Conservation (phyloP, 2,113 vertebrate genomes). For the Cebus imitator region DNA sequence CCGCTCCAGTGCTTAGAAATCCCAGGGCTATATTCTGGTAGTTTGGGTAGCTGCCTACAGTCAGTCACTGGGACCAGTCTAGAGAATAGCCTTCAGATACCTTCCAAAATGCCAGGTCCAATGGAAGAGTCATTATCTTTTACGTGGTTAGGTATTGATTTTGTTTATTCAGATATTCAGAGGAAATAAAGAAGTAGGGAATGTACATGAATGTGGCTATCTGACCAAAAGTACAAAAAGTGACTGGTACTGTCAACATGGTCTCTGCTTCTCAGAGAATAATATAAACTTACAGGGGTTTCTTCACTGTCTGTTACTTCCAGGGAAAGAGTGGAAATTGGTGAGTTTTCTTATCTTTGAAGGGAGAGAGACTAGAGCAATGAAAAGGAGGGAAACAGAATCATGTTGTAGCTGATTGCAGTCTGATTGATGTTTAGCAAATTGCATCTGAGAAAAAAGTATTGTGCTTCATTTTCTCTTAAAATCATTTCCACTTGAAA, state of each 20-base stretch:
- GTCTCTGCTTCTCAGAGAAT: background rate
- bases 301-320: background rate
- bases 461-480: conserved; percentile 58
- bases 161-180: conserved; percentile 11
- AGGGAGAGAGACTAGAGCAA: conserved; percentile 8
- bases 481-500: conserved; percentile 72
- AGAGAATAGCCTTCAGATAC: background rate
- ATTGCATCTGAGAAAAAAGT: conserved; percentile 66
- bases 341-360: conserved; percentile 28
- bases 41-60: background rate
- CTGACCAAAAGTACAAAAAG: background rate
- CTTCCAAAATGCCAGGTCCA: conserved; percentile 22
- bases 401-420: conserved; percentile 33
- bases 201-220: background rate
- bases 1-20: background rate
- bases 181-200: background rate
- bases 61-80: background rate
- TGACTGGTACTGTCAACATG: background rate
- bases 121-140: background rate
- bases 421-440: conserved; percentile 52
- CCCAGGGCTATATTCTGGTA: background rate
- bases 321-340: conserved; percentile 4
- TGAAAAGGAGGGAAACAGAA: conserved; percentile 36
- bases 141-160: background rate
- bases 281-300: background rate